Evolutionary conservation across 1,140 invertebrate genomes (phyloP).

Genomic region (Geopemphigus sp.): DNA sequence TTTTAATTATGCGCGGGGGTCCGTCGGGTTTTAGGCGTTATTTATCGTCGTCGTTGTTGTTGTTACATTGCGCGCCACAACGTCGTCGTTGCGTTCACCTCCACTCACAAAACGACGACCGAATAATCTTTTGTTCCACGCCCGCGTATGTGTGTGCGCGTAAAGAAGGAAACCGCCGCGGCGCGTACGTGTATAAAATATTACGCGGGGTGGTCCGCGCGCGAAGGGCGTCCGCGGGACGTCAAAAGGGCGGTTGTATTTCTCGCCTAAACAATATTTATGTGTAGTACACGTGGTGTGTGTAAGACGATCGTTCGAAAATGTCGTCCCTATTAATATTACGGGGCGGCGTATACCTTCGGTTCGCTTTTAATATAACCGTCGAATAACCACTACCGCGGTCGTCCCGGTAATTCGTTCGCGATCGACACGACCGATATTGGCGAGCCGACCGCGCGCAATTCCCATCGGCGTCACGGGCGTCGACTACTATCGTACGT

Average conservation of each 20-base stretch:
- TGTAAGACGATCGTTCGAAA: neutral
- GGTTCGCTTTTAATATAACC: too few species aligned
- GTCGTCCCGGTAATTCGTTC: too few species aligned
- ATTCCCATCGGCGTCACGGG: too few species aligned
- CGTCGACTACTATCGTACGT: too few species aligned
- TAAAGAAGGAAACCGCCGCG: neutral
- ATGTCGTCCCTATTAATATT: conserved; percentile 5
- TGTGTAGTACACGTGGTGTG: neutral
- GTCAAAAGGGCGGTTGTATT: conserved; percentile 39
- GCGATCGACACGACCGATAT: too few species aligned
- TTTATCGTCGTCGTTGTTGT: conserved; percentile 30
- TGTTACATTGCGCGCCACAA: neutral
- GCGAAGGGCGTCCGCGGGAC: conserved; percentile 15
- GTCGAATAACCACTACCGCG: too few species aligned
- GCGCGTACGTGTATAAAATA: neutral
- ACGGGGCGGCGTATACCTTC: too few species aligned
- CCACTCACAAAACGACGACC: conserved; percentile 12
- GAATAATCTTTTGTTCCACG: conserved; percentile 13
- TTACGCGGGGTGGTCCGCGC: conserved; percentile 23
- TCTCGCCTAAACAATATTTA: conserved; percentile 41
- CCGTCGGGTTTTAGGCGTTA: conserved; percentile 19
- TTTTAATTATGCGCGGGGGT: conserved; percentile 42
- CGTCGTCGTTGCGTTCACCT: neutral
- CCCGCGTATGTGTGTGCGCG: neutral
- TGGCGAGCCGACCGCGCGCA: too few species aligned